Base-by-base conservation (phyloP, 2,797 vertebrate species). In the Alca torda region DNA sequence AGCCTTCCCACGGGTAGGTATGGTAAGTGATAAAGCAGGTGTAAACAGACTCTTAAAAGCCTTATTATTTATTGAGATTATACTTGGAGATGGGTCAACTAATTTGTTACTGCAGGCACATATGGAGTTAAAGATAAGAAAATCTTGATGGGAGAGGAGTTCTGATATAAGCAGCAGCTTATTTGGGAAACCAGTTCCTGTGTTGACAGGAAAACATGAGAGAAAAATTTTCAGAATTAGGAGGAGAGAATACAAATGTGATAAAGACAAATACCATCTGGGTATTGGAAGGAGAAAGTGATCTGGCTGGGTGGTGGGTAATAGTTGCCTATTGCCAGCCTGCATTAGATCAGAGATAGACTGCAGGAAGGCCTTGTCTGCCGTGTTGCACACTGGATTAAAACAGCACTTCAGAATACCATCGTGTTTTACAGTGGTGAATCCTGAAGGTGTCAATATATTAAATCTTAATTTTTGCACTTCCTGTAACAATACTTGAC, bases 361-460 rank as follows among this genome's bases (percentile, higher is more conserved):
- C 41, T 28, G 65, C 59, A 37, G 87, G 17, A 39, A 45, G 41
- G 28, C 53, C 75, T 20, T 15, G 46, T 3, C 19, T 53, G 45
- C 59, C 10, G 0, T 9, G 30, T 54, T 69, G 37, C 25, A 45
- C 73, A 26, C 4, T 4, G 33, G n/a, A 18, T 39, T 64, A 43
- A 69, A 64, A 25, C 17, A 20, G 73, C 10, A 50, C 35, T 72
- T 67, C 35, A 25, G 33, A 78, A 25, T 41, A 12, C 16, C 16
- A 3, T n/a, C 0, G 0, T 50, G 30, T 9, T 16, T n/a, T 54
- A 8, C 20, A 16, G 72, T 26, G 30, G 19, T 63, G 9, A 67
- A 26, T 60, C 17, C 4, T 24, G 20, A 59, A 65, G 57, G 4
- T 4, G 15, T 35, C 57, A 59, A 7, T 79, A 13, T 54, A 20